These are phyloP conservation scores for Macrostomum lignano DNA, from an alignment of 1,140 invertebrate species.

Conservation along the genomic window DNA sequence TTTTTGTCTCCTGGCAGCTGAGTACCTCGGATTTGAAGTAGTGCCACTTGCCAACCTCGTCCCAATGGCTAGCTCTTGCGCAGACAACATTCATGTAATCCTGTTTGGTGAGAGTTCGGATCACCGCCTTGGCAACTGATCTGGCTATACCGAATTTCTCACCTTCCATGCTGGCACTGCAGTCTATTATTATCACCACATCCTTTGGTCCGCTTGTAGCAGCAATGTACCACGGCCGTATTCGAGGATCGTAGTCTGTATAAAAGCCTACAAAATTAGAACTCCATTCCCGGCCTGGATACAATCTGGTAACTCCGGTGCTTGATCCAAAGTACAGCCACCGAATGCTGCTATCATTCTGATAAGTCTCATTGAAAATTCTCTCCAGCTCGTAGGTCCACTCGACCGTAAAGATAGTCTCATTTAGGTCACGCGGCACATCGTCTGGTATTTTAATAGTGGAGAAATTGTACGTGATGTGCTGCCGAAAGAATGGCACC, in stretches of 20 bases:
- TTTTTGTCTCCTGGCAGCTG: constrained; percentile 21
- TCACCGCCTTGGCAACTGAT: constrained; percentile 27
- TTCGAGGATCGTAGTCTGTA: constrained; percentile 28
- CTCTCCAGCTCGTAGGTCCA: constrained; percentile 20
- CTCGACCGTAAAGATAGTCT: constrained; percentile 18
- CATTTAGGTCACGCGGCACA: constrained; percentile 20
- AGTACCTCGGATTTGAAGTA: constrained; percentile 19
- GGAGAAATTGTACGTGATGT: constrained; percentile 18
- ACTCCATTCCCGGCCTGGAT: constrained; percentile 28
- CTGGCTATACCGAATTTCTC: constrained; percentile 28
- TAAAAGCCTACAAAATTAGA: constrained; percentile 30
- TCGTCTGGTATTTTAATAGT: constrained; percentile 29
- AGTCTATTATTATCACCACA: constrained; percentile 28
- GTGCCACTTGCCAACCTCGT: constrained; percentile 20
- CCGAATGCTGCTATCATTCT: constrained; percentile 13
- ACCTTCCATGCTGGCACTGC: constrained; percentile 18
- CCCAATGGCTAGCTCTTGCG: constrained; percentile 28
- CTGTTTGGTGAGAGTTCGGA: constrained; percentile 27
- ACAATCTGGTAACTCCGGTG: constrained; percentile 22
- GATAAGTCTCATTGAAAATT: constrained; percentile 18
- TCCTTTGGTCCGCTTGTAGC: constrained; percentile 30
- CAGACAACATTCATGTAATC: constrained; percentile 29
- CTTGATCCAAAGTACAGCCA: constrained; percentile 30
- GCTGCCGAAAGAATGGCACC: constrained; percentile 25
- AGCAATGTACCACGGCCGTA: constrained; percentile 28